A percentile compares a stretch with the other conserved stretches of the same genome.
Conservation (phyloP, 2,113 vertebrate species). For the Scomber japonicus region DNA sequence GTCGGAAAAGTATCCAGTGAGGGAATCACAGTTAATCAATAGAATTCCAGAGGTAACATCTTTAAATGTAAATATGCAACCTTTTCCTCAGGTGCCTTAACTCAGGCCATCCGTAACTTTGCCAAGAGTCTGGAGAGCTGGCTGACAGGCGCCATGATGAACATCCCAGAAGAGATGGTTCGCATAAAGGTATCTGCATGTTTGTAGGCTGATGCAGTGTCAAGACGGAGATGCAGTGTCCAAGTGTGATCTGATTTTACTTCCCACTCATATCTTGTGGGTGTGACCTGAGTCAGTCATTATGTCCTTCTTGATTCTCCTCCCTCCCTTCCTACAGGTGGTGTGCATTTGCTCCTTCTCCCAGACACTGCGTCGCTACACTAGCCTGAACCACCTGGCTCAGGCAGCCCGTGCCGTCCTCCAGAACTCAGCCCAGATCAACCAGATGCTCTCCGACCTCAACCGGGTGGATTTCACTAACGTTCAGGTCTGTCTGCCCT, state of each 20-base stretch:
- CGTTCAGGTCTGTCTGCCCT: constrained; percentile 84
- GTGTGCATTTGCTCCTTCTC: constrained; percentile 91
- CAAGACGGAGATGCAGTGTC: too few species aligned
- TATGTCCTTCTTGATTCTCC: background rate
- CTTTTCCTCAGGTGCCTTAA: constrained; percentile 91
- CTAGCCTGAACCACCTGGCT: constrained; percentile 92
- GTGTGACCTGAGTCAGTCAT: too few species aligned
- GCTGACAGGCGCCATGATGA: constrained; percentile 93
- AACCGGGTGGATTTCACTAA: constrained; percentile 95
- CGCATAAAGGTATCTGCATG: constrained; percentile 86
- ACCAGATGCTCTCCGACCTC: constrained; percentile 94
- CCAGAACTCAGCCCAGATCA: constrained; percentile 93
- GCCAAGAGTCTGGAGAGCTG: constrained; percentile 95
- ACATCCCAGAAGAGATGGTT: constrained; percentile 96
- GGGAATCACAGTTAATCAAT: background rate
- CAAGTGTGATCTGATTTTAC: too few species aligned
- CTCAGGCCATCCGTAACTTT: constrained; percentile 96
- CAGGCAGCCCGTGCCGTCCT: constrained; percentile 92
- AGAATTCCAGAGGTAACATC: background rate
- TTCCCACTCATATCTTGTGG: too few species aligned
- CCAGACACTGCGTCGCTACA: constrained; percentile 92
- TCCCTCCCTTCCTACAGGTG: constrained; percentile 79
- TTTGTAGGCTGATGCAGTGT: background rate
- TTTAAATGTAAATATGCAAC: background rate
- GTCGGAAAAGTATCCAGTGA: background rate